Base-by-base conservation (phyloP, 2,888 invertebrate species). In the Junonia oenone region DNA sequence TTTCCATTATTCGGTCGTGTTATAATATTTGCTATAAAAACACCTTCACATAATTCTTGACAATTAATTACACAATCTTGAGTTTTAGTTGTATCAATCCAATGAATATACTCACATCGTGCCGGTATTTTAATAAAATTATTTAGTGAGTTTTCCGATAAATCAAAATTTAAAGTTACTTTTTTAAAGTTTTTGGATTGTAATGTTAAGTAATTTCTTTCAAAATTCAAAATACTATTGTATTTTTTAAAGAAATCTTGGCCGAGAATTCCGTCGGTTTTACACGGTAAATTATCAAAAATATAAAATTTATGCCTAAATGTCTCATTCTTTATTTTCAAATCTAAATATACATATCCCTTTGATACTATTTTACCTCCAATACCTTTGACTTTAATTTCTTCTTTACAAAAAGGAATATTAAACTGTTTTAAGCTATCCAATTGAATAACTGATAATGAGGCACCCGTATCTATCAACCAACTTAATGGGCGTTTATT, bases 11-110 rank as follows among this genome's bases (percentile, higher is more conserved):
- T 15, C 6, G 46, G 46, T 8, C 31, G 29, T n/a, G 14, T 11
- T 13, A 31, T 29, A 27, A 27, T 47, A 29, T 31, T 31, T 3
- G 29, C 46, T 9, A 47, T 9, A 29, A 47, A 27, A 29, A 47
- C 29, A 8, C 46, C 46, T 13, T 47, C 14, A 14, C 47, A 47
- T 15, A 47, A 47, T 11, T 47, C 47, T 47, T 17, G 29, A 13
- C 27, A 31, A 13, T 31, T 29, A 27, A 47, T 31, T 15, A 46
- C 29, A 29, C 27, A 47, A 14, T 29, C 31, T 8, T 47, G 27
- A 14, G 3, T 33, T 6, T 47, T 13, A 8, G 9, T 5, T 1
- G 8, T 29, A 8, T 29, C 11, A 47, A 47, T 8, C 13, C 13
- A 9, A 29, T 27, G 15, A 15, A 47, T 31, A 29, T 27, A 31